Evolutionary conservation across 2,797 vertebrate genomes (phyloP).

Genomic region (Halcyon badia): DNA sequence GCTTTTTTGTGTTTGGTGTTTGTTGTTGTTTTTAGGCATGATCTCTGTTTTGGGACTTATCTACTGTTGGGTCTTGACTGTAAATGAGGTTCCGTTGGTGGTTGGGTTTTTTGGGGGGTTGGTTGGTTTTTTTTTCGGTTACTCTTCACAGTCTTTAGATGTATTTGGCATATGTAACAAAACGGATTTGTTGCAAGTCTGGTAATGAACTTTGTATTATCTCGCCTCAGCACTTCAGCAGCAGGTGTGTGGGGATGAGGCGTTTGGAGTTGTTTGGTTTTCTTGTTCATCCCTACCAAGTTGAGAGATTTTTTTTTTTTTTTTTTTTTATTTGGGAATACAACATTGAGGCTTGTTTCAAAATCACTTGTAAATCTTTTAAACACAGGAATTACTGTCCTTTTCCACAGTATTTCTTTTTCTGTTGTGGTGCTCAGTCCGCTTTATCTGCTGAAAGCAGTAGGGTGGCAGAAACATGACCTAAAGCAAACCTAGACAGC

Average conservation of each 20-base stretch:
- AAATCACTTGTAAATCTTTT: background rate
- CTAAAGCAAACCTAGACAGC: background rate
- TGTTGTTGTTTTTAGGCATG: background rate
- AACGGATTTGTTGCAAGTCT: background rate
- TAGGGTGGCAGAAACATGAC: background rate
- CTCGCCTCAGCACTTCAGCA: background rate
- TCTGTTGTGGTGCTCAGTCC: background rate
- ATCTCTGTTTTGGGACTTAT: background rate
- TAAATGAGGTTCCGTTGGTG: background rate
- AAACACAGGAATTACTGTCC: background rate
- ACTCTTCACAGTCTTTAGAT: background rate
- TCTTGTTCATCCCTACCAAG: background rate
- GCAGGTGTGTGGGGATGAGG: background rate
- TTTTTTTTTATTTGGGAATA: background rate
- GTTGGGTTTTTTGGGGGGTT: too few species aligned
- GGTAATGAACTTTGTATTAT: rapidly evolving
- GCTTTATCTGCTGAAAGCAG: background rate
- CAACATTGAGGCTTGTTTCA: background rate
- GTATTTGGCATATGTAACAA: background rate
- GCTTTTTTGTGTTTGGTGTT: background rate
- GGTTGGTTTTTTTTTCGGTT: background rate
- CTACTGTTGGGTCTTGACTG: background rate
- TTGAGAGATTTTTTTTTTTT: background rate
- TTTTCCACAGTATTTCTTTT: background rate
- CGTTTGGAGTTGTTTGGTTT: background rate